Conservation (phyloP, 2,797 vertebrate species). For the Myotis daubentonii region DNA sequence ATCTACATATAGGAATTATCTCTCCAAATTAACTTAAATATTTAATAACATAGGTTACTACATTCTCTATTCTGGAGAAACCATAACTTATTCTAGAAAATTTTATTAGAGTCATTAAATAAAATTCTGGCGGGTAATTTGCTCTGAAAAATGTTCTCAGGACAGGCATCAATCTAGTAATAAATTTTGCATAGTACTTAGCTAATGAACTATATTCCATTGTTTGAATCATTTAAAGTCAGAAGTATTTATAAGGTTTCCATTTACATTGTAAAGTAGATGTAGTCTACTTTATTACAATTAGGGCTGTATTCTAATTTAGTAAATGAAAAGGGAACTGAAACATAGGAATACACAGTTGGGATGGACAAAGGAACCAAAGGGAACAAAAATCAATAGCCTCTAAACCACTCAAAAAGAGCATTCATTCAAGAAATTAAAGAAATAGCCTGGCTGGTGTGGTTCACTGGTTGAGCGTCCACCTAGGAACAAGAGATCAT, state of each 20-base stretch:
- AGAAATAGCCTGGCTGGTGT: not conserved
- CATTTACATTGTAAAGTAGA: not conserved
- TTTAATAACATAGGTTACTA: not conserved
- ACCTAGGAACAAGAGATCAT: no score
- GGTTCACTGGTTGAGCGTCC: no score
- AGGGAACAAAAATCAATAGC: not conserved
- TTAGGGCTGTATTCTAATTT: not conserved
- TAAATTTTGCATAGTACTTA: not conserved
- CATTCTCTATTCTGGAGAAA: not conserved
- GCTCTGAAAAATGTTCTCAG: not conserved
- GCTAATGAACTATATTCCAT: not conserved
- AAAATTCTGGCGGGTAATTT: not conserved
- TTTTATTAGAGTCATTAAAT: not conserved
- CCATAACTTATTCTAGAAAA: not conserved
- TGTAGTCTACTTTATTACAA: not conserved
- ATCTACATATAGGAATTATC: not conserved
- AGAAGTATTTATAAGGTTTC: not conserved
- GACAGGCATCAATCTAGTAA: not conserved
- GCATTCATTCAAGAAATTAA: not conserved
- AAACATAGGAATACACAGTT: not conserved
- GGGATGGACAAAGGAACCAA: not conserved
- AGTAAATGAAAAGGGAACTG: not conserved
- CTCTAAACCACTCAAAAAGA: not conserved
- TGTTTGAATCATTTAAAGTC: not conserved
- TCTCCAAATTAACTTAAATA: not conserved